Conservation (phyloP, 30 jellyfish, hydroid and myxozoan genomes). For the Aurelia coerulea region DNA sequence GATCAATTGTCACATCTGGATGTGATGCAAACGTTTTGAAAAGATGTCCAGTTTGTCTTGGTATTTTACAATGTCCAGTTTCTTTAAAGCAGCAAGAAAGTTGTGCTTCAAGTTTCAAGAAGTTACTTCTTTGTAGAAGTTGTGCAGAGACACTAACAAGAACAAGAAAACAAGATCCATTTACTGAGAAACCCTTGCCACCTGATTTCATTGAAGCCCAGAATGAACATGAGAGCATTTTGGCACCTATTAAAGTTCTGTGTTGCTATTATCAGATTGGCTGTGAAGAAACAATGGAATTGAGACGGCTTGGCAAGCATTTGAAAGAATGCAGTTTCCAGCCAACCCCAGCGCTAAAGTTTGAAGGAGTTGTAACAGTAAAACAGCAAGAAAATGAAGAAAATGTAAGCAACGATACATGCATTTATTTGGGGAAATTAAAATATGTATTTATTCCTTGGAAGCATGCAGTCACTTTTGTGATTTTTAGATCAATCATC, state of each 20-base stretch:
- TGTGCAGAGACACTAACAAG: constrained; percentile 61
- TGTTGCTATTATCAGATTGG: constrained; percentile 51
- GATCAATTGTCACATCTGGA: neutral
- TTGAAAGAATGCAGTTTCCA: constrained; percentile 36
- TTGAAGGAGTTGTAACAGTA: constrained; percentile 18
- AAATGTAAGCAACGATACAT: constrained; percentile 5
- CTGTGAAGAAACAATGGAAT: constrained; percentile 27
- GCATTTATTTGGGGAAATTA: neutral
- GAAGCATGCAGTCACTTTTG: too few species aligned
- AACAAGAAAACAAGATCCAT: constrained; percentile 54
- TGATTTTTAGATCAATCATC: too few species aligned
- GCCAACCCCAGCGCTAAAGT: constrained; percentile 28
- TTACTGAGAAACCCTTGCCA: constrained; percentile 47
- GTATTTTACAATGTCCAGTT: constrained; percentile 56
- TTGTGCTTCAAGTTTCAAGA: neutral
- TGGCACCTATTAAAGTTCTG: constrained; percentile 23
- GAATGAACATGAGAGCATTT: constrained; percentile 3
- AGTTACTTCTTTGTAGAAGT: constrained; percentile 18
- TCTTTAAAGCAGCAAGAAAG: constrained; percentile 13
- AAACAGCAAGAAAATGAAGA: neutral
- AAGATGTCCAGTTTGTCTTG: constrained; percentile 60
- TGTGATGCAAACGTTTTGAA: neutral
- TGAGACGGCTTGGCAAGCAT: constrained; percentile 56
- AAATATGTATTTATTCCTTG: too few species aligned
- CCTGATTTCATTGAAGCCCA: constrained; percentile 33